Evolutionary conservation across 2,113 vertebrate species (phyloP), one percentile per base, ranked within the genome.

Genomic region (Maccullochella peelii): DNA sequence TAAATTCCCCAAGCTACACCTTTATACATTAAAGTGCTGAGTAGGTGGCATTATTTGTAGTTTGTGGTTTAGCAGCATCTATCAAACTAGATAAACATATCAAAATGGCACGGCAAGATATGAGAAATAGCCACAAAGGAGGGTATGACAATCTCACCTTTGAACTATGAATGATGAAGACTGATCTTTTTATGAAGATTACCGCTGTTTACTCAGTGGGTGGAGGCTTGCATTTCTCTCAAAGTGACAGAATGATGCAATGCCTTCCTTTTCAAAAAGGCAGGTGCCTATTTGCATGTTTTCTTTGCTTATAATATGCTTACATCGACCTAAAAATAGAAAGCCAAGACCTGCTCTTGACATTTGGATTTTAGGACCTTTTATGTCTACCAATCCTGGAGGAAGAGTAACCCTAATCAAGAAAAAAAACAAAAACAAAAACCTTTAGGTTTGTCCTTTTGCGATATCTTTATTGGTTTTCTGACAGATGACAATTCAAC

Each of bases 101-200:
- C 11, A 23, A 79, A 82, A 54, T 55, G 83, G 38, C 49, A 79
- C 3, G 54, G 59, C n/a, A 47, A 42, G 38, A 61, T 73, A 80
- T 85, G 83, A 93, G 69, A 49, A 77, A 92, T 87, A 38, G 80
- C 66, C 38, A 4, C 49, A 36, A 21, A 82, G 67, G 79, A 80
- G 33, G 44, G 77, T 15, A 72, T 90, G 86, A 92, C 94, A 94
- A 84, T 90, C 79, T 94, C 82, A 94, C 92, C 92, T 92, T 91
- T 94, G 88, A 94, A 93, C 93, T 88, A 91, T 92, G 91, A 94
- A 79, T 87, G 73, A 94, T 91, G 89, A 91, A 44, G 70, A 79
- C 65, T 8, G 84, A 87, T 90, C 80, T 83, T 92, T 88, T 87
- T 62, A 83, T 89, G 84, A 89, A 92, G 92, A 94, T 94, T 94